Evolutionary conservation across 64 coral and sea anemone species (phyloP).

Genomic region (Dendrophyllia cribrosa): DNA sequence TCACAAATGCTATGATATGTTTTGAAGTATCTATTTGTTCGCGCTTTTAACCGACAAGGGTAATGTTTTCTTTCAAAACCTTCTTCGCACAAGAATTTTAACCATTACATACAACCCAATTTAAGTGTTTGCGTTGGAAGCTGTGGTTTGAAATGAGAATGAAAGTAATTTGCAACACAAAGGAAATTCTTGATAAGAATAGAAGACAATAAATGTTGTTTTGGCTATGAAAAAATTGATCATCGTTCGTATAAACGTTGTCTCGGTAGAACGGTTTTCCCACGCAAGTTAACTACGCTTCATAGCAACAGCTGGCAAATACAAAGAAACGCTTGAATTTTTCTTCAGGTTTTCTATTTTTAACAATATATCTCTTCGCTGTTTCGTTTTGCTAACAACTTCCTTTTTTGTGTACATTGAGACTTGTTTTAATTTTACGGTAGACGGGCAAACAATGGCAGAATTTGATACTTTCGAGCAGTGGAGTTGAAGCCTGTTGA

Average conservation of each 20-base stretch:
- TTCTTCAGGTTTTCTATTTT: background rate
- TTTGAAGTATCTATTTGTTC: slow-evolving; percentile 37
- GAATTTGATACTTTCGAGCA: background rate
- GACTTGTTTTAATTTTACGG: slow-evolving; percentile 4
- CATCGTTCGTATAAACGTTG: background rate
- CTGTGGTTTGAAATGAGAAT: slow-evolving; percentile 11
- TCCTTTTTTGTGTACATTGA: background rate
- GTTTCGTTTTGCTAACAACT: background rate
- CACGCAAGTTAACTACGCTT: background rate
- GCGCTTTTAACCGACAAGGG: background rate
- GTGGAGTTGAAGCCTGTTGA: too few species aligned
- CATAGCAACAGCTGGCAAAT: background rate
- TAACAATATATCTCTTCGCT: background rate
- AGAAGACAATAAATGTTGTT: slow-evolving; percentile 11
- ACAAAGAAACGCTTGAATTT: background rate
- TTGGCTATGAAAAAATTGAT: slow-evolving; percentile 36
- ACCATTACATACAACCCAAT: background rate
- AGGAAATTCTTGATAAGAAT: background rate
- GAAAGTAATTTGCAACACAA: slow-evolving; percentile 36
- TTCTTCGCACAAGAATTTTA: background rate
- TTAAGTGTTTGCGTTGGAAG: background rate
- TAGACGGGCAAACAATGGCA: slow-evolving; percentile 7
- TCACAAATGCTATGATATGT: background rate
- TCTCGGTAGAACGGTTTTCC: slow-evolving; percentile 34
- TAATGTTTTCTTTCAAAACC: slow-evolving; percentile 31